Evolutionary conservation across 1,140 invertebrate species (phyloP).

Genomic region (Aphaenogaster floridana): DNA sequence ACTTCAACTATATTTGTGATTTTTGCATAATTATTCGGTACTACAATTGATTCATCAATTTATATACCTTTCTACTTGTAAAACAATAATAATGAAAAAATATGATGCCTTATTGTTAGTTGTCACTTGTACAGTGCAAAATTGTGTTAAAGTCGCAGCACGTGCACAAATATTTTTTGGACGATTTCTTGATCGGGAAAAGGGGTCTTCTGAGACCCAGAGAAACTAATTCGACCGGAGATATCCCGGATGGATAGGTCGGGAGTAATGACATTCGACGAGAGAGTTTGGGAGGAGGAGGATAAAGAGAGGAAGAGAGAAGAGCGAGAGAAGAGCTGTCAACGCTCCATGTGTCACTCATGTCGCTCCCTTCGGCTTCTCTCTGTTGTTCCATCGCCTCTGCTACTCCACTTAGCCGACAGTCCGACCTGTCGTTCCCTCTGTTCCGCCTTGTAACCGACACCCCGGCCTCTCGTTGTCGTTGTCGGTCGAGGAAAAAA

Average conservation of each 20-base stretch:
- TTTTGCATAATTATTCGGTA: background rate
- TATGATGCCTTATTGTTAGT: background rate
- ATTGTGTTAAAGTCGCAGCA: constrained; percentile 7
- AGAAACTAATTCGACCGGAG: constrained; percentile 57
- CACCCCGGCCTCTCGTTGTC: constrained; percentile 64
- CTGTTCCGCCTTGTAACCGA: constrained; percentile 72
- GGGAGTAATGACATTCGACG: constrained; percentile 73
- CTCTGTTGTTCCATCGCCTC: constrained; percentile 71
- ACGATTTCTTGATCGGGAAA: background rate
- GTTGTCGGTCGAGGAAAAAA: constrained; percentile 40
- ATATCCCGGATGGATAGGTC: constrained; percentile 70
- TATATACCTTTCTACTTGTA: background rate
- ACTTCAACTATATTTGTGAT: background rate
- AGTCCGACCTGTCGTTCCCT: constrained; percentile 73
- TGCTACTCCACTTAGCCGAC: constrained; percentile 76
- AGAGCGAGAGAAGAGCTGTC: constrained; percentile 68
- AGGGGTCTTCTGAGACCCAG: constrained; percentile 18
- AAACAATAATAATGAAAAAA: background rate
- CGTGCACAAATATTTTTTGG: background rate
- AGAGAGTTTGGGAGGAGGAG: constrained; percentile 38
- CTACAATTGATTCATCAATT: background rate
- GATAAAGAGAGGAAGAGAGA: background rate
- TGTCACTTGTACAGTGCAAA: background rate
- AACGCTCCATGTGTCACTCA: constrained; percentile 77
- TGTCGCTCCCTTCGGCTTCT: constrained; percentile 73